Percentiles rank a stretch among this genome's conserved stretches.
These are phyloP conservation scores for Pseudopodoces humilis DNA, from an alignment of 2,113 vertebrate species.

Conservation along the genomic window DNA sequence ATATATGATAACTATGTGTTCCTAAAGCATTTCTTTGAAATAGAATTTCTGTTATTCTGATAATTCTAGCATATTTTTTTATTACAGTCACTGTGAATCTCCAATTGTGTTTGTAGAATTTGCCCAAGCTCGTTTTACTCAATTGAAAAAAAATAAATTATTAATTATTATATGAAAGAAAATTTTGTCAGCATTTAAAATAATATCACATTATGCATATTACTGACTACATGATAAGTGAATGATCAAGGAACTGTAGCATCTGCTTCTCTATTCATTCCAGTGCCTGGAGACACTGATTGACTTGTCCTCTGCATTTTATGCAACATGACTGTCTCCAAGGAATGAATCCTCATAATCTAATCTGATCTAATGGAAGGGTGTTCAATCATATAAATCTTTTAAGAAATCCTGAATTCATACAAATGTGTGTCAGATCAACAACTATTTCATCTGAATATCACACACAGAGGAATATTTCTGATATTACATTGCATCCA, in stretches of 20 bases:
- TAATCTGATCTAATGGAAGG: not conserved
- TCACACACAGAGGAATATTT: not conserved
- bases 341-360: not conserved
- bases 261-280: not conserved
- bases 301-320: not conserved
- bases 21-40: not conserved
- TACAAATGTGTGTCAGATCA: not conserved
- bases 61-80: not conserved
- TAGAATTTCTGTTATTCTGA: not conserved
- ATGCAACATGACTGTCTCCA: not conserved
- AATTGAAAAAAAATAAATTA: not conserved
- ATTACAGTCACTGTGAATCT: not conserved
- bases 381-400: not conserved
- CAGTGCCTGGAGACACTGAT: not conserved
- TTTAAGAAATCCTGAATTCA: not conserved
- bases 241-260: constrained; percentile 7
- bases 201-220: constrained; percentile 15
- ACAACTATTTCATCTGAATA: not conserved
- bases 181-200: constrained; percentile 19
- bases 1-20: not conserved
- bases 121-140: not conserved
- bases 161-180: not conserved
- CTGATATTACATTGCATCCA: not conserved
- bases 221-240: constrained; percentile 11
- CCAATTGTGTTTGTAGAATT: not conserved